Evolutionary conservation across 1,140 invertebrate species (phyloP).

Genomic region (Chironomus tepperi): DNA sequence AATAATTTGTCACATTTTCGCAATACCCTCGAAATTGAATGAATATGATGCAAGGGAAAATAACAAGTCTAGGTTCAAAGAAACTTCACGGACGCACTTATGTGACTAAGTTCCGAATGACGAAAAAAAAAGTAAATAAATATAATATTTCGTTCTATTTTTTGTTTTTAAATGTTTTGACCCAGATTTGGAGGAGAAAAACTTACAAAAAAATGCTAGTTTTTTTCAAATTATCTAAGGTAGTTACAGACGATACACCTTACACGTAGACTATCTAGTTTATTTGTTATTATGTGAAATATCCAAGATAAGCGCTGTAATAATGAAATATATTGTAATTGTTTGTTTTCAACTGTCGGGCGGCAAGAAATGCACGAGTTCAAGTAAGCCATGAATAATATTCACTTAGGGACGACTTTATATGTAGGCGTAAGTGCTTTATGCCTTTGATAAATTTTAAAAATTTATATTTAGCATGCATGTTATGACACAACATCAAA

Average conservation of each 20-base stretch:
- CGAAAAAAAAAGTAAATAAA: constrained; percentile 10
- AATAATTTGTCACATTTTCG: no score
- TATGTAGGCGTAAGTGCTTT: no score
- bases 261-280: not conserved
- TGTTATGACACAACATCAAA: no score
- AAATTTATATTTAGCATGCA: no score
- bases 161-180: not conserved
- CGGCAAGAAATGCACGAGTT: not conserved
- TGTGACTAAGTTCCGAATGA: not conserved
- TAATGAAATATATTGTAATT: no score
- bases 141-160: not conserved
- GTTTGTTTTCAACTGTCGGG: not conserved
- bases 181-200: not conserved
- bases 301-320: not conserved
- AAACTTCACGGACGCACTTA: no score
- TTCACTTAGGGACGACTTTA: no score
- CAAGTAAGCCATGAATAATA: no score
- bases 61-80: no score
- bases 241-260: not conserved
- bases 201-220: not conserved
- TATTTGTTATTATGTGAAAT: not conserved
- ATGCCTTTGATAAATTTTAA: no score
- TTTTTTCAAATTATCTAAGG: not conserved
- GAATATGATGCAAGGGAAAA: no score
- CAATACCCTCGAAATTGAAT: no score